A percentile compares a stretch with the other conserved stretches of the same genome.
Evolutionary conservation across 2,113 vertebrate species (phyloP).

Genomic region (Accipiter virgatus): DNA sequence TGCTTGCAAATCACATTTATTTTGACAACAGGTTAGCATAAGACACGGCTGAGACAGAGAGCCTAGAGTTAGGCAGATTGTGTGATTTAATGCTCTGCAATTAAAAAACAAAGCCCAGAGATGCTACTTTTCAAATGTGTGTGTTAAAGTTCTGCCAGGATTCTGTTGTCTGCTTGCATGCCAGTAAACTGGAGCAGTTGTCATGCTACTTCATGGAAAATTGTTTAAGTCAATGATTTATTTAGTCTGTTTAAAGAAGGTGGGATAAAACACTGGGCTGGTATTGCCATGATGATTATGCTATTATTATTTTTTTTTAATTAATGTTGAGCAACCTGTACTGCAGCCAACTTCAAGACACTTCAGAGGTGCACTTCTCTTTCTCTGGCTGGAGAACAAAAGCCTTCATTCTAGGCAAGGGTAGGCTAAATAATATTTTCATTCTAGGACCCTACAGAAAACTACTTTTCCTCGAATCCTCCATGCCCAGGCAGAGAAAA

Average conservation of each 20-base stretch:
- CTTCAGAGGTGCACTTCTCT: background rate
- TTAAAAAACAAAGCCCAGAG: background rate
- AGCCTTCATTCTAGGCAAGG: background rate
- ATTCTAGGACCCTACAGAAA: background rate
- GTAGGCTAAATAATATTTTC: background rate
- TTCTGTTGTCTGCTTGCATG: background rate
- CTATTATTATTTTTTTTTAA: background rate
- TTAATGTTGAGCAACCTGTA: background rate
- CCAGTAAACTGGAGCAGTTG: background rate
- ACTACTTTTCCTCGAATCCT: background rate
- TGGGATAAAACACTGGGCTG: background rate
- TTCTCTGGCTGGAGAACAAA: background rate
- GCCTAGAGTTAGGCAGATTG: background rate
- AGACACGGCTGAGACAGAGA: background rate
- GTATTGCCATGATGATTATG: background rate
- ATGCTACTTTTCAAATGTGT: background rate
- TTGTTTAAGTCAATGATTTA: conserved; percentile 2
- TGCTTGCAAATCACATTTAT: background rate
- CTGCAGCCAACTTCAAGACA: background rate
- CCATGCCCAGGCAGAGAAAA: background rate
- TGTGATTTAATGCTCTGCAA: background rate
- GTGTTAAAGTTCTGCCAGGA: background rate
- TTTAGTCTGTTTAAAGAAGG: background rate
- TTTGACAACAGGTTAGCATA: conserved; percentile 17
- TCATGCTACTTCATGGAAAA: background rate